These are phyloP conservation scores for Deilephila porcellus DNA, from an alignment of 2,888 invertebrate genomes.

Conservation along the genomic window DNA sequence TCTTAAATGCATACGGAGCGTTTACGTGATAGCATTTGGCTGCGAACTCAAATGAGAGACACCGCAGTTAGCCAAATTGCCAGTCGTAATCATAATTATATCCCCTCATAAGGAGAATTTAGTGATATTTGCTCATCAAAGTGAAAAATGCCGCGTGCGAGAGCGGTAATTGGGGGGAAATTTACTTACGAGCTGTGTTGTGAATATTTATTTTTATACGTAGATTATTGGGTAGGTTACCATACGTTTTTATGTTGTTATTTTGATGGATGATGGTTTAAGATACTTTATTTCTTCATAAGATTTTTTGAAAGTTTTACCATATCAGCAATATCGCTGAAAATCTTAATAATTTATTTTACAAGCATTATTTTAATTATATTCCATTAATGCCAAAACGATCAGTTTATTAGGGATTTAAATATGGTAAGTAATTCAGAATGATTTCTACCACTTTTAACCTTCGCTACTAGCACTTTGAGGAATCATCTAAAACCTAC, in stretches of 20 bases:
- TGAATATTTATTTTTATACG: neutral
- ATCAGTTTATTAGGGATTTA: too few species aligned
- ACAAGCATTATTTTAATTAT: too few species aligned
- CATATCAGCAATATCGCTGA: too few species aligned
- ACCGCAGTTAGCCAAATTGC: conserved; percentile 25
- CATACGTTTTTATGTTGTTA: too few species aligned
- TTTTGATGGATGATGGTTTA: too few species aligned
- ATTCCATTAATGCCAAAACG: too few species aligned
- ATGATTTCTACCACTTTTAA: too few species aligned
- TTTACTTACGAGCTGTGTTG: conserved; percentile 1
- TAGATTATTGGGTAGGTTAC: neutral
- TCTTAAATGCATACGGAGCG: conserved; percentile 22
- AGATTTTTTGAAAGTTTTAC: too few species aligned
- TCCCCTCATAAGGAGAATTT: conserved; percentile 16
- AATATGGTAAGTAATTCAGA: too few species aligned
- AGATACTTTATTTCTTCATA: too few species aligned
- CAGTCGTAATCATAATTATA: conserved; percentile 10
- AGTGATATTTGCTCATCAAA: conserved; percentile 26
- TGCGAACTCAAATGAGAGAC: conserved; percentile 20
- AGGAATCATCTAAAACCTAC: neutral
- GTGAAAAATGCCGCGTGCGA: conserved; percentile 16
- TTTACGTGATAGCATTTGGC: conserved; percentile 23
- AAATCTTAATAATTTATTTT: too few species aligned
- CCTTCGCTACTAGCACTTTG: too few species aligned
- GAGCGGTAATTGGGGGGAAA: neutral